Base-by-base conservation (phyloP, 2,888 invertebrate genomes). In the Rhorus exstirpatorius region DNA sequence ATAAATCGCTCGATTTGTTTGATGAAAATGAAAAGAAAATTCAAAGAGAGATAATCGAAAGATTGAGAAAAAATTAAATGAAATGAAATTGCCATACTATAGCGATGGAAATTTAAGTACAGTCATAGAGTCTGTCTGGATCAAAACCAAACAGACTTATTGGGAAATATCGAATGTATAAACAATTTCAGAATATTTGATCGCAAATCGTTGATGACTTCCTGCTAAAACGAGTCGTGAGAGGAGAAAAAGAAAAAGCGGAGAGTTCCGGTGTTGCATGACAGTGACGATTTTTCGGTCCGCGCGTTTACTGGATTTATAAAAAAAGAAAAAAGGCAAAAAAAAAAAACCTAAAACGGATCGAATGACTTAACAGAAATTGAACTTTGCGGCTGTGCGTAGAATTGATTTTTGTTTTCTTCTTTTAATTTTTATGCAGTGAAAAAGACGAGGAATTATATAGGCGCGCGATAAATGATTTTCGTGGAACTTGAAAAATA, bases 261-360 rank as follows among this genome's bases (percentile, higher is more conserved):
- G 4, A 38, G 58, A 67, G 61, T 63, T 19, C 53, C 70, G 83
- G 67, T n/a, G 38, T 88, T 87, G 85, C 81, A 82, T 77, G 87
- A 88, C 65, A 7, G 41, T 49, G 65, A 79, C 84, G 83, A 85
- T 87, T 87, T 88, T 84, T 24, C 24, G 85, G 85, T 85, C 51
- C 85, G 84, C 84, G 81, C 82, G 78, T 70, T 70, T 77, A 49
- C 60, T 31, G 35, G 58, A 60, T 12, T 7, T 14, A 19, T 12
- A 31, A 17, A 26, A 38, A 17, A 38, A 19, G 26, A 60, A 60
- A 49, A 49, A 49, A 61, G 21, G 12, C 10, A 35, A 19, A 46
- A 55, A 21, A 49, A 35, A 49, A 63, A 17, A 12, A 21, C 41
- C 14, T 8, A n/a, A 44, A 10, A 38, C 41, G 12, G 17, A 35